Conservation (phyloP, 2,888 invertebrate genomes). For the Allygus modestus region DNA sequence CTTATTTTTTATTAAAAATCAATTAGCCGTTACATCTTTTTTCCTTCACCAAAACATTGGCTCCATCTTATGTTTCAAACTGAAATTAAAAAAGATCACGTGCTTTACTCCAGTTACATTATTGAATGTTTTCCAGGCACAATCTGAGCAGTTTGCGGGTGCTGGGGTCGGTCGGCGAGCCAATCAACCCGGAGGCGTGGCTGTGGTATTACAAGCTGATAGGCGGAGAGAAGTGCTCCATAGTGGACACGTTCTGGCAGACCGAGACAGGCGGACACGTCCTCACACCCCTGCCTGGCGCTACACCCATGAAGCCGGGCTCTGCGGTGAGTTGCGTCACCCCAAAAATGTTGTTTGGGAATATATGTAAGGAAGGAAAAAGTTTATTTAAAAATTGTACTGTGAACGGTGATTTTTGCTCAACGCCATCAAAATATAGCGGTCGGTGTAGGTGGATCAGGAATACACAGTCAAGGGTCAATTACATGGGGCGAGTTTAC, state of each 20-base stretch:
- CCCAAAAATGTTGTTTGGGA: neutral
- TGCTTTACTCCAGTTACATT: too few relatives aligned
- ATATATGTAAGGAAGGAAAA: neutral
- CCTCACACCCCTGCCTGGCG: conserved; percentile 96
- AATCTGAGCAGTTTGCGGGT: conserved; percentile 84
- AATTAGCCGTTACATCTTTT: too few relatives aligned
- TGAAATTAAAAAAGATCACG: too few relatives aligned
- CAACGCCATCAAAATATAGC: neutral
- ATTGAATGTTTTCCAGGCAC: conserved; percentile 79
- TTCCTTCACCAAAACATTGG: too few relatives aligned
- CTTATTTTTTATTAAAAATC: too few relatives aligned
- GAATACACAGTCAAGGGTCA: too few relatives aligned
- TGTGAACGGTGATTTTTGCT: too few relatives aligned
- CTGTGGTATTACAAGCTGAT: conserved; percentile 94
- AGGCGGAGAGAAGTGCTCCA: conserved; percentile 90
- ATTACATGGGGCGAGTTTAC: too few relatives aligned
- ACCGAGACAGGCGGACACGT: conserved; percentile 99
- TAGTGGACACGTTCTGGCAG: conserved; percentile 99
- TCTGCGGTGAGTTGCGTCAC: conserved; percentile 89
- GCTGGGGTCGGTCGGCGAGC: conserved; percentile 98
- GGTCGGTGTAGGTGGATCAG: too few relatives aligned
- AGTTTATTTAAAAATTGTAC: too few relatives aligned
- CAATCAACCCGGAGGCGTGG: conserved; percentile 99
- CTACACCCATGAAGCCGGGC: conserved; percentile 98
- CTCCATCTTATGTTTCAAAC: too few relatives aligned